Evolutionary conservation across 2,888 invertebrate species (phyloP).

Genomic region (Aphrophora alni): DNA sequence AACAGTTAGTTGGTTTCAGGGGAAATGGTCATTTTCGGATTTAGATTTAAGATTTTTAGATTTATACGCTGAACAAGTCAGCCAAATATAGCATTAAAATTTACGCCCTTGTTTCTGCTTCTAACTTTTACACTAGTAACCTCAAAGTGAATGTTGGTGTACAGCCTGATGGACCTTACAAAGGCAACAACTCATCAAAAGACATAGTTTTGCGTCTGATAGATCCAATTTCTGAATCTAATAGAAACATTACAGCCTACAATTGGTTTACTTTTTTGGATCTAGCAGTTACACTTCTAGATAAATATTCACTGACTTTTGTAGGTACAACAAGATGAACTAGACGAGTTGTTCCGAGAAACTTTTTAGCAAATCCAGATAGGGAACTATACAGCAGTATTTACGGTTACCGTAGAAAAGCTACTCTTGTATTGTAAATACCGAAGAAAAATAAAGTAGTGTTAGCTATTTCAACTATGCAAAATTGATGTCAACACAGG

Average conservation of each 20-base stretch:
- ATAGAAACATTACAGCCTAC: not conserved
- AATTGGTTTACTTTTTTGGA: not conserved
- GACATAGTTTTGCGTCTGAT: too few relatives aligned
- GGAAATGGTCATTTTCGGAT: too few relatives aligned
- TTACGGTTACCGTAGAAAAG: not conserved
- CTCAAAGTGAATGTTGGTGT: not conserved
- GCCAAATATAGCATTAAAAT: too few relatives aligned
- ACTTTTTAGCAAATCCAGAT: not conserved
- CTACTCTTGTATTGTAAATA: not conserved
- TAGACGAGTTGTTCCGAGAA: too few relatives aligned
- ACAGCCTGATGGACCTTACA: not conserved
- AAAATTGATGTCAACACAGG: not conserved
- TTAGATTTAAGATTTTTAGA: too few relatives aligned
- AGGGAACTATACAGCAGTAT: not conserved
- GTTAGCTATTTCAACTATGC: not conserved
- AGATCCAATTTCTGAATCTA: too few relatives aligned
- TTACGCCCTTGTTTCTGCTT: too few relatives aligned
- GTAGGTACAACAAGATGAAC: not conserved
- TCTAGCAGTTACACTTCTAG: not conserved
- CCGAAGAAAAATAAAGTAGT: not conserved
- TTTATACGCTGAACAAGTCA: too few relatives aligned
- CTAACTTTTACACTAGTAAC: too few relatives aligned
- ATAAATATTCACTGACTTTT: not conserved
- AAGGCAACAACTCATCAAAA: not conserved
- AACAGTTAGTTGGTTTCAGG: too few relatives aligned